Evolutionary conservation across 2,797 vertebrate genomes (phyloP).

Genomic region (Manis crassicaudata): DNA sequence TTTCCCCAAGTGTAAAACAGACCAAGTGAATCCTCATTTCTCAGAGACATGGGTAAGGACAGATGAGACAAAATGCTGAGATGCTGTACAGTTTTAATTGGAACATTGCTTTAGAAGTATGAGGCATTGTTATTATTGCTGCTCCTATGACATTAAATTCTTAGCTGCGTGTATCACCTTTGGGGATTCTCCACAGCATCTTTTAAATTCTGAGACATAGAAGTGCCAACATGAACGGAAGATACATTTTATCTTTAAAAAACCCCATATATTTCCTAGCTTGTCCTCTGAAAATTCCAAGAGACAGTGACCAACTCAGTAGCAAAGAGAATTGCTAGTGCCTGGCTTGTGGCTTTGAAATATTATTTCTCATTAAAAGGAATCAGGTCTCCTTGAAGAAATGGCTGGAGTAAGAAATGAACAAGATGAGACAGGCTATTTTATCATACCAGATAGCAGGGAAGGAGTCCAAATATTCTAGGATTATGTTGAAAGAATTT

Average conservation of each 20-base stretch:
- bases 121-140: constrained; percentile 41
- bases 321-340: background rate
- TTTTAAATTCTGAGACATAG: constrained; percentile 46
- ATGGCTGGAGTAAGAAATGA: constrained; percentile 24
- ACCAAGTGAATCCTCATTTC: background rate
- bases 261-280: background rate
- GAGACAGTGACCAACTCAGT: background rate
- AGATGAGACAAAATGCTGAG: background rate
- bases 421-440: background rate
- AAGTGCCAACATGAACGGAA: background rate
- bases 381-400: constrained; percentile 40
- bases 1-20: background rate
- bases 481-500: background rate
- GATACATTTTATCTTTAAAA: background rate
- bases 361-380: constrained; percentile 61
- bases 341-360: background rate
- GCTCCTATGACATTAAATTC: constrained; percentile 63
- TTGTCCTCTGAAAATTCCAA: constrained; percentile 46
- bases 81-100: constrained; percentile 56
- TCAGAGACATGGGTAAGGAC: background rate
- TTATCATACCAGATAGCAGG: background rate
- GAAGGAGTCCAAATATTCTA: background rate
- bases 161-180: constrained; percentile 58
- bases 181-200: constrained; percentile 61
- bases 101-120: constrained; percentile 26